Conservation (phyloP, 2,797 vertebrate species). For the Pseudotriccus pelzelni region DNA sequence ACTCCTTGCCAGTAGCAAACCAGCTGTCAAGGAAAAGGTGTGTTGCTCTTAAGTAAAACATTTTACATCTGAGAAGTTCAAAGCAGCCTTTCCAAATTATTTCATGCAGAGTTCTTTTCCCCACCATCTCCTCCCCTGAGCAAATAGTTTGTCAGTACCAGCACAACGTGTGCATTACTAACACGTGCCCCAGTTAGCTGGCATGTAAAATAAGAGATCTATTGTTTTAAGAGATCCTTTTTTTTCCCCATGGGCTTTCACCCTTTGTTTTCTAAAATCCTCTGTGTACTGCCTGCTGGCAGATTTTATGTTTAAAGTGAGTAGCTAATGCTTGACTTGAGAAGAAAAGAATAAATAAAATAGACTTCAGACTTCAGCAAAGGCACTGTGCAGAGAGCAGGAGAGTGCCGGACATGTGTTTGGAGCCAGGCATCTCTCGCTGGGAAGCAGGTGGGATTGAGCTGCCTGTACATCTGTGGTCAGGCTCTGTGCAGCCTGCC, state of each 20-base stretch:
- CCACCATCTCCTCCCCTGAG: neutral
- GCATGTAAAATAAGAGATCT: neutral
- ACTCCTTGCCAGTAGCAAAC: conserved; percentile 19
- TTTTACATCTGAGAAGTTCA: neutral
- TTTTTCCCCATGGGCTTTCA: neutral
- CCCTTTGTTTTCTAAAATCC: neutral
- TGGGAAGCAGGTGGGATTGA: neutral
- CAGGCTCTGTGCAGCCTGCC: neutral
- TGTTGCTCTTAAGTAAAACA: neutral
- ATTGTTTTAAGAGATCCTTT: neutral
- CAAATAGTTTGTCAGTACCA: neutral
- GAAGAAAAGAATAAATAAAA: conserved; percentile 20
- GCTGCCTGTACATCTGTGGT: neutral
- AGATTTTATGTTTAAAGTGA: neutral
- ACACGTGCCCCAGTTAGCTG: neutral
- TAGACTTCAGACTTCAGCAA: neutral
- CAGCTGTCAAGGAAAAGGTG: conserved; percentile 1
- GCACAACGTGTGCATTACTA: neutral
- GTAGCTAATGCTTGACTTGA: neutral
- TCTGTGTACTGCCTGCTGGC: neutral
- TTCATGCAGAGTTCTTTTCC: neutral
- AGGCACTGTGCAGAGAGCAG: neutral
- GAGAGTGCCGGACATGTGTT: neutral
- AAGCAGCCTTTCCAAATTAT: neutral
- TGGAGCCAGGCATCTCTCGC: neutral